These are phyloP conservation scores for Caenorhabditis zanzibari DNA, from an alignment of 2,888 invertebrate genomes.

Conservation along the genomic window DNA sequence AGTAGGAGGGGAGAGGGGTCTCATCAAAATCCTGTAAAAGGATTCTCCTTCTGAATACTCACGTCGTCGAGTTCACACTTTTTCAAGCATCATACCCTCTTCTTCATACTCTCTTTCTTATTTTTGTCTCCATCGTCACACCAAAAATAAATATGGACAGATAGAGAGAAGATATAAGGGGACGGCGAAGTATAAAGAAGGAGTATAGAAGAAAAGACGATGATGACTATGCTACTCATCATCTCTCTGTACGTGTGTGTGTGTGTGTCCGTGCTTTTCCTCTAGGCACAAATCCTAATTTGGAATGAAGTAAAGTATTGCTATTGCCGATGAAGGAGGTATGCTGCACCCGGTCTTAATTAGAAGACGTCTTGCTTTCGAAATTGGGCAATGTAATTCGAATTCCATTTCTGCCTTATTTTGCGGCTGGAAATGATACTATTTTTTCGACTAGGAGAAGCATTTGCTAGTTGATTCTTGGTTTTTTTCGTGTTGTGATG, in stretches of 20 bases:
- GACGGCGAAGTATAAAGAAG: neutral
- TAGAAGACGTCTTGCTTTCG: slow-evolving; percentile 25
- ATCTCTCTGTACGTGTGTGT: slow-evolving; percentile 2
- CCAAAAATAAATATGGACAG: slow-evolving; percentile 60
- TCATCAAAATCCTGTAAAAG: slow-evolving; percentile 59
- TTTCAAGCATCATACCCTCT: slow-evolving; percentile 55
- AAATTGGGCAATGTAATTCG: slow-evolving; percentile 24
- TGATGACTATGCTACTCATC: slow-evolving; percentile 46
- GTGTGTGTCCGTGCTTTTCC: slow-evolving; percentile 19
- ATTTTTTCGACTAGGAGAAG: neutral
- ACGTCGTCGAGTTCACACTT: slow-evolving; percentile 40
- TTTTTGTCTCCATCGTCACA: slow-evolving; percentile 4
- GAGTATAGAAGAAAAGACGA: slow-evolving; percentile 1
- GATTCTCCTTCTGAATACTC: slow-evolving; percentile 32
- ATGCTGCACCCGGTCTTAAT: slow-evolving; percentile 50
- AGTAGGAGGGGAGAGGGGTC: slow-evolving; percentile 5
- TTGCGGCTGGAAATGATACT: neutral
- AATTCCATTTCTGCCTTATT: slow-evolving; percentile 8
- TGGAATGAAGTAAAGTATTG: slow-evolving; percentile 38
- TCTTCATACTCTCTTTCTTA: neutral
- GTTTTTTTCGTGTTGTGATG: neutral
- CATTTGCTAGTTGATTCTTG: slow-evolving; percentile 1
- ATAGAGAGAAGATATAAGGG: slow-evolving; percentile 25
- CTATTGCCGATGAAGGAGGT: slow-evolving; percentile 23
- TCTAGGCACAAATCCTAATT: slow-evolving; percentile 49